These are phyloP conservation scores for Pseudois nayaur DNA, from an alignment of 2,113 vertebrate species.

Conservation along the genomic window DNA sequence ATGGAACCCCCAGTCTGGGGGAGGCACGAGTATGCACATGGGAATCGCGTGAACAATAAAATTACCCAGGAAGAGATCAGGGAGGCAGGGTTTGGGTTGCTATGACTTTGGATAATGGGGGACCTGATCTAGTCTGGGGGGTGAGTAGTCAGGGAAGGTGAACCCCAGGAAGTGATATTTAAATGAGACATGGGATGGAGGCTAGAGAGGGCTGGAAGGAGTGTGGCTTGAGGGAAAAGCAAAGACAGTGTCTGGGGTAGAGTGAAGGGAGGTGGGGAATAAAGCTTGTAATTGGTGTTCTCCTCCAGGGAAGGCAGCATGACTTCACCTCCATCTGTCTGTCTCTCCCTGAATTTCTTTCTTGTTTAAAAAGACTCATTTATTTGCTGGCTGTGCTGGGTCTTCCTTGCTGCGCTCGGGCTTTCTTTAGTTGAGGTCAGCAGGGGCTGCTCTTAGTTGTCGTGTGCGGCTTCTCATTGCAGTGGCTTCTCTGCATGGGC, in stretches of 20 bases:
- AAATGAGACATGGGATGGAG: neutral
- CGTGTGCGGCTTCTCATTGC: neutral
- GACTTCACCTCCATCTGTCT: neutral
- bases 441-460: neutral
- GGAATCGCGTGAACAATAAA: rapidly evolving
- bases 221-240: neutral
- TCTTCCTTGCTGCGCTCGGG: neutral
- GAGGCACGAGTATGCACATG: rapidly evolving
- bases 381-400: neutral
- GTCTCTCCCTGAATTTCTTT: neutral
- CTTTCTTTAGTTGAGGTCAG: neutral
- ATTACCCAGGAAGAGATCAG: neutral
- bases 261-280: too few relatives aligned
- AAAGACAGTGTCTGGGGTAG: neutral
- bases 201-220: neutral
- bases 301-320: neutral
- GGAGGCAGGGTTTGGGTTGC: neutral
- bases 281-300: neutral
- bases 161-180: neutral
- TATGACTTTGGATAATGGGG: neutral
- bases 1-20: neutral
- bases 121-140: neutral
- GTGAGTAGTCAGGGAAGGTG: neutral
- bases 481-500: neutral
- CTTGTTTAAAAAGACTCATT: neutral